Evolutionary conservation across 2,113 vertebrate species (phyloP).

Genomic region (Sitta europaea): DNA sequence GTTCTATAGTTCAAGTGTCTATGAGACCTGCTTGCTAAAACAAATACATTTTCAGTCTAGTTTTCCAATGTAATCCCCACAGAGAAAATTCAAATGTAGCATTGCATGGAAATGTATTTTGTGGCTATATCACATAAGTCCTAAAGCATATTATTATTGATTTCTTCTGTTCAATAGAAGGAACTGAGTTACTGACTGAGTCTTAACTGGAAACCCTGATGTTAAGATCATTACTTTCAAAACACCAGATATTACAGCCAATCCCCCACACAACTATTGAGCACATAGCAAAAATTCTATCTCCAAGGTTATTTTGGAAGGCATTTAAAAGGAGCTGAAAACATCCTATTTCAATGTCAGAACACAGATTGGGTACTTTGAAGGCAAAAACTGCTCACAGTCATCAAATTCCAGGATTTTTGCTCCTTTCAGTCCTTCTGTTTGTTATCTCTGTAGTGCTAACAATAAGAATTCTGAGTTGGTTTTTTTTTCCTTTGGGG

Average conservation of each 20-base stretch:
- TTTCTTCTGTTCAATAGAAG: neutral
- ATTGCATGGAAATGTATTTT: neutral
- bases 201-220: neutral
- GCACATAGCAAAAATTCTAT: neutral
- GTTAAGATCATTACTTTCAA: neutral
- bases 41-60: neutral
- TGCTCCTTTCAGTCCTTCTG: neutral
- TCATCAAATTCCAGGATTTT: neutral
- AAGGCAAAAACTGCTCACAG: neutral
- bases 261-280: neutral
- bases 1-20: neutral
- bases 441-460: neutral
- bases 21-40: neutral
- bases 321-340: neutral
- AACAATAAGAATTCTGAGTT: neutral
- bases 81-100: neutral
- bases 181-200: neutral
- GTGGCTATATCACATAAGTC: neutral
- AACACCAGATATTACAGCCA: neutral
- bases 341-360: neutral
- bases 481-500: neutral
- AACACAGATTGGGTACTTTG: neutral
- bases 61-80: neutral
- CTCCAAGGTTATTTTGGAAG: neutral
- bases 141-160: neutral